phyloP scores from a whole-genome alignment of 2,797 vertebrate genomes.

The Lagocephalus sceleratus region DNA sequence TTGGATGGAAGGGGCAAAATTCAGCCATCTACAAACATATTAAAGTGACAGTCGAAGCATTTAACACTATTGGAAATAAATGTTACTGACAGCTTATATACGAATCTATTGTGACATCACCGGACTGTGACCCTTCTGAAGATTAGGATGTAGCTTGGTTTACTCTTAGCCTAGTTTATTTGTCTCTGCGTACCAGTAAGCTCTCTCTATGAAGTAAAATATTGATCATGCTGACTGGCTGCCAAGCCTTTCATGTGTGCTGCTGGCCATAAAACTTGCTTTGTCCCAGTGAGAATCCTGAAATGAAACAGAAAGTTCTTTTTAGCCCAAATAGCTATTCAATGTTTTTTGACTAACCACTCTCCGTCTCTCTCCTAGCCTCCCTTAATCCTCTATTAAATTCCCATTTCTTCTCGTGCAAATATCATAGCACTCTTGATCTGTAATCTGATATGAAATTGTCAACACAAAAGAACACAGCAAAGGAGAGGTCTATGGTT shows the following conservation, averaged over 20 bases:
- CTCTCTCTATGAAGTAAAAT: conserved; percentile 10
- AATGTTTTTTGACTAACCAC: conserved; percentile 41
- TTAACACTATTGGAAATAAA: no score
- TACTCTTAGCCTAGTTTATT: no score
- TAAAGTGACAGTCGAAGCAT: no score
- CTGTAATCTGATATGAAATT: conserved; percentile 38
- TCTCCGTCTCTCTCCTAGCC: conserved; percentile 39
- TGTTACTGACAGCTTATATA: no score
- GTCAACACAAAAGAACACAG: conserved; percentile 22
- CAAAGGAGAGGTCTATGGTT: conserved; percentile 5
- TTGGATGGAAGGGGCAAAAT: no score
- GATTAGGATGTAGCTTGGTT: no score
- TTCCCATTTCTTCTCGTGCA: conserved; percentile 36
- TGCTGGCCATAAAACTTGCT: conserved; percentile 24
- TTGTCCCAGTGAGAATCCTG: conserved; percentile 26
- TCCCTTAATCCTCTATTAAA: conserved; percentile 37
- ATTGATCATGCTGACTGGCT: conserved; percentile 23
- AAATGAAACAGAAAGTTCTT: conserved; percentile 53
- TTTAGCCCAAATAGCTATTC: conserved; percentile 50
- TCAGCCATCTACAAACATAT: no score
- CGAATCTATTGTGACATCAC: no score
- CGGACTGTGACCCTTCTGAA: no score
- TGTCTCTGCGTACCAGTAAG: no score
- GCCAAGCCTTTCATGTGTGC: neutral
- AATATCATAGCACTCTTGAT: conserved; percentile 35